Evolutionary conservation across 1,140 invertebrate species (phyloP).

Genomic region (Gonatopus flavifemur): DNA sequence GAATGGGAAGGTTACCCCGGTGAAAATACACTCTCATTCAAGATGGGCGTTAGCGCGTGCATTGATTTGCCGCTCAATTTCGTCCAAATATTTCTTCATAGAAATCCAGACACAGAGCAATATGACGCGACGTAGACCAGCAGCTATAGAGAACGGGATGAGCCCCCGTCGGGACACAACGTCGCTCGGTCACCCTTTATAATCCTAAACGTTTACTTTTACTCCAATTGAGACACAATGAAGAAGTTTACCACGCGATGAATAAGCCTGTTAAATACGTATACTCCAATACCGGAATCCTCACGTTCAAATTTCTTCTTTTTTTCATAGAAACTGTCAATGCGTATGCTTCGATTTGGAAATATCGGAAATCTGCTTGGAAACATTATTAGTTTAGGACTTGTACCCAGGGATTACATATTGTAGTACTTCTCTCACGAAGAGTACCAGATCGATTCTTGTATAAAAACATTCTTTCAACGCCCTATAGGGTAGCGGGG

Average conservation of each 20-base stretch:
- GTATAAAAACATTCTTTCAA: no score
- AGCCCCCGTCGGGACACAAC: background rate
- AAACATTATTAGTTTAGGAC: no score
- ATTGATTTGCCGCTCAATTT: conserved; percentile 39
- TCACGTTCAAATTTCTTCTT: no score
- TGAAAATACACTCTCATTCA: conserved; percentile 28
- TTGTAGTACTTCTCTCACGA: no score
- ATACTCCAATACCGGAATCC: no score
- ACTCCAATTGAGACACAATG: conserved; percentile 32
- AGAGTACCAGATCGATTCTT: no score
- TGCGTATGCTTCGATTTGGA: no score
- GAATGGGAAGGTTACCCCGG: background rate
- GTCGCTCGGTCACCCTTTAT: conserved; percentile 3
- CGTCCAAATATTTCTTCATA: conserved; percentile 22
- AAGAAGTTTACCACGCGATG: conserved; percentile 10
- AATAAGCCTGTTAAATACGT: conserved; percentile 34
- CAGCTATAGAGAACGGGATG: no score
- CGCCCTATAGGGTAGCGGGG: no score
- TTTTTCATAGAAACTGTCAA: background rate
- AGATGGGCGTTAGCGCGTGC: conserved; percentile 30
- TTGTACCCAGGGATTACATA: no score
- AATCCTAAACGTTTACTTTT: conserved; percentile 16
- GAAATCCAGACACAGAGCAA: conserved; percentile 3
- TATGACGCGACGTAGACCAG: background rate
- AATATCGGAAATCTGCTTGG: no score